Percentiles rank a stretch among this genome's conserved stretches.
These are phyloP conservation scores for Diachasmimorpha longicaudata DNA, from an alignment of 1,140 invertebrate genomes.

Conservation along the genomic window DNA sequence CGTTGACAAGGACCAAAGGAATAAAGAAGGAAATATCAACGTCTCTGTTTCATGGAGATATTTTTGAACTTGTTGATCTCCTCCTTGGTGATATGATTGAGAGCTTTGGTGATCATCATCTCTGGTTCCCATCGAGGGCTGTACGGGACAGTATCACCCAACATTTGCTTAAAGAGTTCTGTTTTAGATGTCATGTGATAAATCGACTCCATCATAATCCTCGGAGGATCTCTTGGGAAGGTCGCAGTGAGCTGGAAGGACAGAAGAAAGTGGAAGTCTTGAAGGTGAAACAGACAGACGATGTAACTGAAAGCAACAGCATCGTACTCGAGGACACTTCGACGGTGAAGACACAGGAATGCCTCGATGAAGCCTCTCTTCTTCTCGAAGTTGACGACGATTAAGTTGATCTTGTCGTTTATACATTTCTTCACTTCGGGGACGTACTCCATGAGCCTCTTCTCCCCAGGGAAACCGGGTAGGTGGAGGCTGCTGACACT, in stretches of 20 bases:
- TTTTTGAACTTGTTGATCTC: slow-evolving; percentile 8
- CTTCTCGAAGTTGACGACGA: slow-evolving; percentile 26
- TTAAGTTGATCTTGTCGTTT: slow-evolving; percentile 54
- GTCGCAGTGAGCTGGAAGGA: slow-evolving; percentile 36
- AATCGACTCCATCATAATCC: slow-evolving; percentile 39
- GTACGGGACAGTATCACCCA: slow-evolving; percentile 24
- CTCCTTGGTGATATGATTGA: slow-evolving; percentile 25
- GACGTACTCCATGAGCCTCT: slow-evolving; percentile 66
- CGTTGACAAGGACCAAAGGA: neutral
- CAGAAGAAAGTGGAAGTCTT: slow-evolving; percentile 39
- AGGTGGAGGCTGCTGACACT: slow-evolving; percentile 33
- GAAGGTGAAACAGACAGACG: slow-evolving; percentile 31
- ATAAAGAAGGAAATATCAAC: neutral
- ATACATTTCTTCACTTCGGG: slow-evolving; percentile 62
- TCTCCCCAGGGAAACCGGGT: slow-evolving; percentile 50
- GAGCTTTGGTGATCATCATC: slow-evolving; percentile 25
- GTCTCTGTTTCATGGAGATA: neutral
- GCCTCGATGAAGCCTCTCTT: slow-evolving; percentile 36
- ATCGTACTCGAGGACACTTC: slow-evolving; percentile 46
- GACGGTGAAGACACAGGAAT: slow-evolving; percentile 22
- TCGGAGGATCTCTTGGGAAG: slow-evolving; percentile 45
- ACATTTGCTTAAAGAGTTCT: slow-evolving; percentile 19
- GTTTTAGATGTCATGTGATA: slow-evolving; percentile 38
- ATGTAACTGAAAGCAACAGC: slow-evolving; percentile 34
- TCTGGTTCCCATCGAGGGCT: slow-evolving; percentile 23